Conservation (phyloP, 2,888 invertebrate genomes). For the Abscondita cerata region DNA sequence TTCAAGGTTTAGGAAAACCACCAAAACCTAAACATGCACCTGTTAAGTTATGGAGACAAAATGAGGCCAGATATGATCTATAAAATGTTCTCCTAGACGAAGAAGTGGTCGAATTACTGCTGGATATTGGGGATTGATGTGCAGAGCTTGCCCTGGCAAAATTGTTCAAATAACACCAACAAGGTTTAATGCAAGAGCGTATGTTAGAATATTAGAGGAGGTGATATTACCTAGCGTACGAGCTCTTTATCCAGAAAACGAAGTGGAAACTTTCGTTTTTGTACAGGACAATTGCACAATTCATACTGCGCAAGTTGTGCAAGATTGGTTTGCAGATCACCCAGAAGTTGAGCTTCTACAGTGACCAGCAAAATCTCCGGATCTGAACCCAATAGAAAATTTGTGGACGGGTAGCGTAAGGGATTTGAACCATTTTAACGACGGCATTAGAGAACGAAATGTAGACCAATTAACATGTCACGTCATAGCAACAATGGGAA, state of each 20-base stretch:
- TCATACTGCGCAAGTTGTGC: too few relatives aligned
- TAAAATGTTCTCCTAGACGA: not conserved
- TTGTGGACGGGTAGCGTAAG: too few relatives aligned
- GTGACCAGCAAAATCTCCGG: too few relatives aligned
- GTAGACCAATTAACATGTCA: too few relatives aligned
- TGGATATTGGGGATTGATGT: not conserved
- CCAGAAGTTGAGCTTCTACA: too few relatives aligned
- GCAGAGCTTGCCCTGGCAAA: not conserved
- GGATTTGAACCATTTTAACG: too few relatives aligned
- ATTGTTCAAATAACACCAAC: not conserved
- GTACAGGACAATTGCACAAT: not conserved
- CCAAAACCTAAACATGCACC: too few relatives aligned
- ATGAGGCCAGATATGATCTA: not conserved
- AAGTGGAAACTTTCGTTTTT: not conserved
- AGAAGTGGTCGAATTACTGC: not conserved
- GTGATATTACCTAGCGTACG: not conserved
- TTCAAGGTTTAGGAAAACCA: too few relatives aligned
- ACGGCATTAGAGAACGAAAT: too few relatives aligned
- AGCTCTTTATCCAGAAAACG: not conserved
- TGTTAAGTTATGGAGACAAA: not conserved
- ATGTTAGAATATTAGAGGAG: not conserved
- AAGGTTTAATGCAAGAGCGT: not conserved
- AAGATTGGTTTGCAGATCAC: too few relatives aligned
- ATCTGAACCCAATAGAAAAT: too few relatives aligned
- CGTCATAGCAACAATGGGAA: too few relatives aligned